phyloP scores from a whole-genome alignment of 1,140 invertebrate genomes.

The Monochamus saltuarius region DNA sequence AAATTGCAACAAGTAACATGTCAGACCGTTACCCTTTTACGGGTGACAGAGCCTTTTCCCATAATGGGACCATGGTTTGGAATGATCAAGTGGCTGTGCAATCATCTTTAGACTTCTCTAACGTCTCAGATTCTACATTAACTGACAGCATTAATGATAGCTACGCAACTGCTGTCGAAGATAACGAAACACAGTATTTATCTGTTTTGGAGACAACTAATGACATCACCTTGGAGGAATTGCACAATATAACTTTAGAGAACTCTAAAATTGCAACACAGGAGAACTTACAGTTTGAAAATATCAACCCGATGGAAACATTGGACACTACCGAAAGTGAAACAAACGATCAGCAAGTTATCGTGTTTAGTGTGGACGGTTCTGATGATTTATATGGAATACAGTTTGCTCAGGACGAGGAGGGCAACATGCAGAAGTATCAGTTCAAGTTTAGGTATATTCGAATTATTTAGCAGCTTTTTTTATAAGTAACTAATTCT shows the following conservation, averaged over 20 bases:
- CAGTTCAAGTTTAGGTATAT: constrained; percentile 45
- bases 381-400: constrained; percentile 46
- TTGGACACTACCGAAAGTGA: constrained; percentile 5
- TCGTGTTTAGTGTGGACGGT: constrained; percentile 41
- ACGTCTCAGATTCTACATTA: constrained; percentile 23
- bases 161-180: constrained; percentile 36
- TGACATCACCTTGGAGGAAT: constrained; percentile 37
- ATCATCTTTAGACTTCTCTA: constrained; percentile 18
- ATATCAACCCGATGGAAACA: constrained; percentile 5
- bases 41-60: constrained; percentile 2
- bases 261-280: constrained; percentile 23
- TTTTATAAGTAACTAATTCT: no score
- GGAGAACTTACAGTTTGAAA: constrained; percentile 7
- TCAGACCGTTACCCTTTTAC: constrained; percentile 19
- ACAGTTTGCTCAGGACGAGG: constrained; percentile 41
- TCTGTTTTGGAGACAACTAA: constrained; percentile 37
- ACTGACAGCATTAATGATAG: constrained; percentile 37
- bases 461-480: background rate
- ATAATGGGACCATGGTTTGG: constrained; percentile 19
- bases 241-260: constrained; percentile 28
- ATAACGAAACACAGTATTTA: constrained; percentile 42
- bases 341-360: constrained; percentile 30
- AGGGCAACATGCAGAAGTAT: constrained; percentile 43
- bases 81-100: constrained; percentile 1
- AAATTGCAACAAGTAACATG: constrained; percentile 8